Evolutionary conservation across 2,888 invertebrate species (phyloP), one percentile per base, ranked within the genome.

Genomic region (Calliphora vomitoria): DNA sequence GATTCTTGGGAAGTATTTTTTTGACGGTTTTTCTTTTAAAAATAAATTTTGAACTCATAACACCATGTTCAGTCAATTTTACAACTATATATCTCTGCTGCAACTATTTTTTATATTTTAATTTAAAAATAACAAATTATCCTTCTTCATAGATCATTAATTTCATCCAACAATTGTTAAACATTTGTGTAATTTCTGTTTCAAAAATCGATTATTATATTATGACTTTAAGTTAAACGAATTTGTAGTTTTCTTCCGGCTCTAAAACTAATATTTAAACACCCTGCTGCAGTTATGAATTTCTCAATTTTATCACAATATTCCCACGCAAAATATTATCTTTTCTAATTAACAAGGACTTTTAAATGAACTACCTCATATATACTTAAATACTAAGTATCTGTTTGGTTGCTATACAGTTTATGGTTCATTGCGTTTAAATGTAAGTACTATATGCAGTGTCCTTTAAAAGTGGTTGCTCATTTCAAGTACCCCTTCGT

Each of bases 101-200:
- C n/a, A n/a, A n/a, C n/a, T n/a, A n/a, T 31, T 10, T 60, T 60
- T 35, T 13, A 25, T 11, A 20, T 35, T 50, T 50, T 76, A n/a
- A 38, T 20, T 55, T 13, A 55, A 55, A 41, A 72, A 41, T 20
- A 41, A 25, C 60, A 44, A 64, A 53, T 38, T 53, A 64, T 53
- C 10, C 72, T 53, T 47, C 60, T 89, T 88, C 80, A 88, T 90
- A 89, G 89, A 88, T 90, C 89, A 91, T 91, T 92, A 92, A 91
- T 91, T 91, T 89, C 90, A 13, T 5, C 90, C 91, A 91, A 90
- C 89, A 90, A 89, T 89, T 81, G 90, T 90, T 90, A n/a, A 41
- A 47, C 0, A 60, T 55, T 55, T 18, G 1, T n/a, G 1, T 64
- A 5, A 35, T 64, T 11, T 10, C 3, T 50, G 38, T 58, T 68